Base-by-base conservation (phyloP, 1,140 invertebrate species). In the Brachionus asplanchnoidis region DNA sequence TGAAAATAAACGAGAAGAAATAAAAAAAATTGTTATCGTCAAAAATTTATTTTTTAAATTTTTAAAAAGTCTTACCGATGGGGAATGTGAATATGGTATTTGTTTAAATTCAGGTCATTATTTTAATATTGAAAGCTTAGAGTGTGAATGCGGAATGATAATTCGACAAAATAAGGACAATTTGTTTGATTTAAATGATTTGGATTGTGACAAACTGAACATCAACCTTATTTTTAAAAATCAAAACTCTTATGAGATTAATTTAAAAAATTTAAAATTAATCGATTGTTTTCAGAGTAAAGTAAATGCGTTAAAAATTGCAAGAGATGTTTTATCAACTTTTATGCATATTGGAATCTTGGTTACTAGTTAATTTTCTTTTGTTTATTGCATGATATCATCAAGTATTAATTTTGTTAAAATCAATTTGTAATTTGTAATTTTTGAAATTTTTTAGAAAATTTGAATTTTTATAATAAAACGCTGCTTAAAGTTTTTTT, bases 321-420 rank as follows among this genome's bases (percentile, higher is more conserved):
- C 50, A 12, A 60, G 40, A n/a, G 53, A 82, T 42, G 23, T 82
- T 42, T 65, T 82, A 20, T 82, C 79, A 68, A 82, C 79, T 44
- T 44, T 82, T 40, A 36, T 68, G 14, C 32, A 82, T 26, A 60
- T 82, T 36, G 79, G 79, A 40, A 32, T 46, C 7, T 65, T 60
- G n/a, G 65, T 82, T 36, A 28, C 40, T n/a, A 77, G 23, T 77
- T 77, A 28, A 77, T 40, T n/a, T 12, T 32, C 32, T 68, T 68
- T 26, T 68, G 0, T 50, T 50, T 50, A 50, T 36, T 36, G 4
- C 4, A 36, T 36, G 32, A 7, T 36, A 36, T 36, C 32, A 36
- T 36, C 32, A 36, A 36, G 7, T 46, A 46, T 46, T 46, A 46
- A 46, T 46, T 7, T 3, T 6, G 6, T 36, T 36, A 36, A 36